A percentile compares a stretch with the other conserved stretches of the same genome.
Conservation (phyloP, 2,888 invertebrate species). For the Caenorhabditis sinica region DNA sequence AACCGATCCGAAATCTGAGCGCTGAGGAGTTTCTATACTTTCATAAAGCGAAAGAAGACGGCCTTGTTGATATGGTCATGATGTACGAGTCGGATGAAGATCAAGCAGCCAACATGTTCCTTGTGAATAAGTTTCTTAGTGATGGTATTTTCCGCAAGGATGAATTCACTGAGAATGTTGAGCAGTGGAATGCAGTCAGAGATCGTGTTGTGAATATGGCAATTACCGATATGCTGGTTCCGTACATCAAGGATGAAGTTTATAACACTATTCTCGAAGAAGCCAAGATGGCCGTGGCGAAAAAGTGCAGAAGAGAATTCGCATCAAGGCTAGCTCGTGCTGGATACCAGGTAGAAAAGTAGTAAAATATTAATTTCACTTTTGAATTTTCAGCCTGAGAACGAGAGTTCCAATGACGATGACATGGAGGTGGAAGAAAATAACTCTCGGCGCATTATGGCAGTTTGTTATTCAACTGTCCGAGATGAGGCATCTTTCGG, state of each 20-base stretch:
- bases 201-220: conserved; percentile 91
- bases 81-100: conserved; percentile 60
- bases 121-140: conserved; percentile 58
- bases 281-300: conserved; percentile 87
- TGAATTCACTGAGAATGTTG: conserved; percentile 75
- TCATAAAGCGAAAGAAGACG: conserved; percentile 78
- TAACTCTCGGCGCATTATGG: conserved; percentile 89
- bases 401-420: conserved; percentile 77
- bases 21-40: conserved; percentile 94
- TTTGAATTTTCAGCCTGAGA: conserved; percentile 49
- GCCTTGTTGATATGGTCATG: conserved; percentile 59
- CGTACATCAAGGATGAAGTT: conserved; percentile 92
- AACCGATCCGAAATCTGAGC: conserved; percentile 92
- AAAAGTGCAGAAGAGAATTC: conserved; percentile 68
- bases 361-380: background rate
- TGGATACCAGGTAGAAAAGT: conserved; percentile 56
- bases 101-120: conserved; percentile 33
- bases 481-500: conserved; percentile 85
- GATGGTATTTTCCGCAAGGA: conserved; percentile 70
- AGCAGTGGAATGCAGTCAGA: conserved; percentile 94
- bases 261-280: conserved; percentile 90
- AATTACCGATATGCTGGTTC: conserved; percentile 92
- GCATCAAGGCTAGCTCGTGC: conserved; percentile 50
- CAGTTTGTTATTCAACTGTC: conserved; percentile 88
- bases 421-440: conserved; percentile 68